Percentiles rank a stretch among this genome's conserved stretches.
These are phyloP conservation scores for Xiphophorus hellerii DNA, from an alignment of 2,113 vertebrate species.

Conservation along the genomic window DNA sequence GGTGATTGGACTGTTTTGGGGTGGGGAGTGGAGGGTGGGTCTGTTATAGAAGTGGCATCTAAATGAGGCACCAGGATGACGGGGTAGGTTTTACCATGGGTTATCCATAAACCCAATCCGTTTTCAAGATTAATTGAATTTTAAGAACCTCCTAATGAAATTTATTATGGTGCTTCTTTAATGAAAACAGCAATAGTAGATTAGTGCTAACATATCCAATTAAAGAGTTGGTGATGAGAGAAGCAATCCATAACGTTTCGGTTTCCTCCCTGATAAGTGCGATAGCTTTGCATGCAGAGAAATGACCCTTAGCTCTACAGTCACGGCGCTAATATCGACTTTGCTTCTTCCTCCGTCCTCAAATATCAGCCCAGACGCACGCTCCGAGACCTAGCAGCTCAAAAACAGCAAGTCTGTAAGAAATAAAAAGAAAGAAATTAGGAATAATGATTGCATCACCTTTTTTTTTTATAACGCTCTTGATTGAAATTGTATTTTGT, in stretches of 20 bases:
- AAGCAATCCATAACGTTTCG: conserved; percentile 36
- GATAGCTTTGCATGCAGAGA: conserved; percentile 55
- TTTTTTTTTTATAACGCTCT: neutral
- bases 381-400: neutral
- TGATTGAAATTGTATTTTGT: conserved; percentile 36
- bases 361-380: conserved; percentile 4
- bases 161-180: conserved; percentile 52
- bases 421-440: conserved; percentile 25
- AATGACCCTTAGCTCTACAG: conserved; percentile 18
- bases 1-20: conserved; percentile 33
- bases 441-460: neutral
- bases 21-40: neutral
- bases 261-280: conserved; percentile 49
- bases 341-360: neutral
- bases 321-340: conserved; percentile 6
- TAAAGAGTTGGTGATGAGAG: conserved; percentile 60
- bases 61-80: conserved; percentile 8
- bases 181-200: conserved; percentile 63
- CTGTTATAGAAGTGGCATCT: conserved; percentile 19
- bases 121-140: conserved; percentile 43
- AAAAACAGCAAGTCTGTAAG: conserved; percentile 17
- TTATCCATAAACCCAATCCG: neutral
- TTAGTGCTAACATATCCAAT: conserved; percentile 68
- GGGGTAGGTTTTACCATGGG: neutral
- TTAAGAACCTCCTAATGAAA: conserved; percentile 47